Evolutionary conservation across 2,113 vertebrate species (phyloP), one percentile per base, ranked within the genome.

Genomic region (Cariama cristata): DNA sequence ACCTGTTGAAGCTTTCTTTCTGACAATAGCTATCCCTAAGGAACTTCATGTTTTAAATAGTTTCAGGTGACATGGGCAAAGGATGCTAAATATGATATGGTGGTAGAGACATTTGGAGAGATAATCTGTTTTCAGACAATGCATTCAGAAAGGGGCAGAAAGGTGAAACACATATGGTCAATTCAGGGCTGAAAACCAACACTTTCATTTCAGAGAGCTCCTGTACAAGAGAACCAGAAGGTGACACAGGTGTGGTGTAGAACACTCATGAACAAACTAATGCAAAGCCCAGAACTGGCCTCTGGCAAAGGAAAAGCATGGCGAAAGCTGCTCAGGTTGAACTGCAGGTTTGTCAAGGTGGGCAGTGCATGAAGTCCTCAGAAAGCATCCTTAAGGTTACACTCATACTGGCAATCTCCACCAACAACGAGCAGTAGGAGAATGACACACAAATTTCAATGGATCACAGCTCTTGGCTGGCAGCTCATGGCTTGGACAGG

Each of bases 161-260:
- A 32, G 12, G 14, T 73, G 30, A 42, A 81, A 53, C 12, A 35
- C 6, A 6, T 26, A 64, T 45, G 10, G 35, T 13, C n/a, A 45
- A 14, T 27, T 53, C 14, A 66, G 22, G 17, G 15, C 24, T 69
- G 10, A 73, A 82, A 88, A 82, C 18, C 12, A 56, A 5, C 19
- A 2, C 2, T 40, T 15, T 47, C 16, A 33, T 69, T 82, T 50
- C 44, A 6, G 23, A 66, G 38, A 63, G 6, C 8, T 73, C 12
- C 49, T 56, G 45, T 38, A 24, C 10, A 60, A 35, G 6, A 64
- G 10, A 81, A 55, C 2, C 15, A 64, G 33, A 55, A 21, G 21
- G 3, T 87, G 8, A 32, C 13, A 63, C 0, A 0, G 9, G 1
- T 1, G 1, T n/a, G 13, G 28, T 5, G 4, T 90, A 56, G 67